Base-by-base conservation (phyloP, 2,113 vertebrate genomes). In the Cottus gobio region DNA sequence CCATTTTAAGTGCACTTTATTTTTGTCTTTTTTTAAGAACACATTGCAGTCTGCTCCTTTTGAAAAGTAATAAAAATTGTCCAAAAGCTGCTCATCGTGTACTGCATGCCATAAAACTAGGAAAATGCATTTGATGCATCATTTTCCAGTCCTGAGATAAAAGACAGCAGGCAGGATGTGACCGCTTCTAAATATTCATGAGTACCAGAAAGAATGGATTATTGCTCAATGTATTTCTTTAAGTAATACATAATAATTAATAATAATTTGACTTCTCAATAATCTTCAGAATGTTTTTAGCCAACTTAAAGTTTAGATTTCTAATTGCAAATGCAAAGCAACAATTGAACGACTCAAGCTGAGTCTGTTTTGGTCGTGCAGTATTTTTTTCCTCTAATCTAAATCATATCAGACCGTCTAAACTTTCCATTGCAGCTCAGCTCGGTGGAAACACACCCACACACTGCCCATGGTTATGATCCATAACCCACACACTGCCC, bases 401-500 rank as follows among this genome's bases (percentile, higher is more conserved):
- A 13, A 24, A 68, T 24, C 46, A 52, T 9, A 3, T 52, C 46
- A 36, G 48, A 52, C 22, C 13, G 20, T 78, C 15, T 73, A 61
- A 83, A 78, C 80, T 83, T 86, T 84, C 81, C 77, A 63, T 44
- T 34, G 9, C 44, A 30, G 39, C 42, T 31, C 58, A 6, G 13
- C 62, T 24, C 5, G 1, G 20, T 85, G 90, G 85, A 86, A 90
- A 86, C 71, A 80, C 61, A 42, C 58, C 6, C 67, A 58, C 60
- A 2, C 24, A 79, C 60, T 31, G 30, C 30, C 30, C 30, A 2
- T 31, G 30, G 30, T 31, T 31, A 31, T 31, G 30, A 31, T 31
- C 30, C 30, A 31, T 31, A 4, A 46, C 65, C 5, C 67, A 64
- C 58, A 62, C 63, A 34, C n/a, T 69, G 44, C 24, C 37, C 37